Evolutionary conservation across 2,113 vertebrate species (phyloP), one percentile per base, ranked within the genome.

Genomic region (Panthera tigris): DNA sequence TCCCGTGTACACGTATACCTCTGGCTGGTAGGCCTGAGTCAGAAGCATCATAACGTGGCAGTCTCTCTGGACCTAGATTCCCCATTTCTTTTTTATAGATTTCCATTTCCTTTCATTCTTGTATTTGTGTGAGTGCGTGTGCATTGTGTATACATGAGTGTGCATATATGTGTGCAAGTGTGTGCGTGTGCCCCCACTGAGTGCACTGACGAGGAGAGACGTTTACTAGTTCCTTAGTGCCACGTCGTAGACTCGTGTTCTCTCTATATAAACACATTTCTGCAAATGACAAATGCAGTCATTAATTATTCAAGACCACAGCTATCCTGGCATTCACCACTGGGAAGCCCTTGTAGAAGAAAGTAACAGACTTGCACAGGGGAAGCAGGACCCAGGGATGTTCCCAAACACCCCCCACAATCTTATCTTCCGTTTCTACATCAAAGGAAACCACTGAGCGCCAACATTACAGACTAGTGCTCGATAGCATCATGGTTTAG

Each of bases 1-100:
- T 29, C 41, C 39, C 4, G 0, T 7, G 1, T 45, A 16, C 14
- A 16, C 25, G 25, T 1, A 9, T 14, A 29, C 2, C 13, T 8
- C 80, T 69, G 39, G 14, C 11, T 89, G 6, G 11, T 50, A 21
- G 11, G 0, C 19, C 11, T 33, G 29, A 73, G 7, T 4, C 23
- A 5, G 50, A 9, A 81, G 18, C 21, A 1, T 21, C 9, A 0
- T 90, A 80, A 29, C 21, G 31, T 18, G 36, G 12, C 11, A 55
- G 6, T 73, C 21, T 89, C 25, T 69, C 39, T 45, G 65, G 19
- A 9, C 3, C 4, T 39, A 79, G 11, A 80, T 18, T 33, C 48
- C 82, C 3, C 5, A 52, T 68, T 71, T 90, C 5, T 25, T 73
- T 88, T 80, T 27, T 36, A 45, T 55, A 78, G 7, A 19, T 61